These are phyloP conservation scores for Zophobas morio DNA, from an alignment of 1,140 invertebrate species.

Conservation along the genomic window DNA sequence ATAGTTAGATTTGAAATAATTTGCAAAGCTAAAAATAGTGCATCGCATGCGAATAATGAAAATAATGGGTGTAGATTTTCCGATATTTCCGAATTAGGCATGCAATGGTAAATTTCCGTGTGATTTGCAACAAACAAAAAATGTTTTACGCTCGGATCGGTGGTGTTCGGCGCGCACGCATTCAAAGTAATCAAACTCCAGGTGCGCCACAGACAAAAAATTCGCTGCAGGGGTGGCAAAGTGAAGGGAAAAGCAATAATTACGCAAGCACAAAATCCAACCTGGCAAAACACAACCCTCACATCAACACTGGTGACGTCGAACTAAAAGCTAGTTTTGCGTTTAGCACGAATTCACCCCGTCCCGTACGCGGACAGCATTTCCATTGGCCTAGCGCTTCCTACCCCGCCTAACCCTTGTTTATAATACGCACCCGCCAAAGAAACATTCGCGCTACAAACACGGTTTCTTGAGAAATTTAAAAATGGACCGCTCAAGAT, in stretches of 20 bases:
- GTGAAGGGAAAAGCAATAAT: conserved; percentile 27
- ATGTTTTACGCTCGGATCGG: neutral
- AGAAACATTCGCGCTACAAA: conserved; percentile 44
- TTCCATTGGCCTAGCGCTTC: conserved; percentile 54
- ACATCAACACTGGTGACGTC: conserved; percentile 41
- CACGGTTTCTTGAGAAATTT: conserved; percentile 1
- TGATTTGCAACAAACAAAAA: conserved; percentile 20
- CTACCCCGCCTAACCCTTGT: conserved; percentile 57
- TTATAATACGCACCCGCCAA: conserved; percentile 44
- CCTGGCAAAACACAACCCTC: conserved; percentile 51
- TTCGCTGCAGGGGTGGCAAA: conserved; percentile 36
- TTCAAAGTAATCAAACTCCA: conserved; percentile 20
- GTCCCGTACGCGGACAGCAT: conserved; percentile 55
- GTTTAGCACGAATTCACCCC: conserved; percentile 56
- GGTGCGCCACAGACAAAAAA: conserved; percentile 25
- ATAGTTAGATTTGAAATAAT: neutral
- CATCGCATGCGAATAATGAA: conserved; percentile 20
- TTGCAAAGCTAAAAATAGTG: conserved; percentile 9
- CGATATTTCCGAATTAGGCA: neutral
- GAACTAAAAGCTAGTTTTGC: conserved; percentile 49
- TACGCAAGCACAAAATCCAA: conserved; percentile 43
- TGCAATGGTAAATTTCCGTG: conserved; percentile 24
- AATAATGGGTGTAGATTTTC: conserved; percentile 21
- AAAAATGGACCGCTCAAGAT: neutral
- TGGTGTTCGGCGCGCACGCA: conserved; percentile 16